Conservation (phyloP, 2,113 vertebrate species). For the Hemiscyllium ocellatum region DNA sequence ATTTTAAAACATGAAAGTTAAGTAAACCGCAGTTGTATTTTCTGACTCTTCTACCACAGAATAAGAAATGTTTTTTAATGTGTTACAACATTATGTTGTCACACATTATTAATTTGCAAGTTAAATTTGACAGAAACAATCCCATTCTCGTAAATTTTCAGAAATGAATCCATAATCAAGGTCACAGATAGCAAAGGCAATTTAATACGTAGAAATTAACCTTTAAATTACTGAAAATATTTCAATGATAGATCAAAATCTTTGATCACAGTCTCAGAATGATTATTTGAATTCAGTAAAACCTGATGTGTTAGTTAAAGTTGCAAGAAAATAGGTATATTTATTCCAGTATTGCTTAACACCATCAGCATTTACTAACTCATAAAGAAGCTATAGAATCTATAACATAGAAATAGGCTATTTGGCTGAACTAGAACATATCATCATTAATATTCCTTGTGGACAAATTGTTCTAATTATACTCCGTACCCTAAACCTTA, state of each 20-base stretch:
- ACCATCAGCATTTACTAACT: neutral
- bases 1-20: neutral
- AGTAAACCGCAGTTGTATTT: neutral
- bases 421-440: neutral
- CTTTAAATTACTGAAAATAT: neutral
- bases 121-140: slow-evolving; percentile 5
- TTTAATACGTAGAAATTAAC: neutral
- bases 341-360: neutral
- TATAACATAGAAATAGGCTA: neutral
- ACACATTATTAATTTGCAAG: neutral
- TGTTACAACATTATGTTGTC: neutral
- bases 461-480: neutral
- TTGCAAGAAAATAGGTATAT: neutral
- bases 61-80: neutral
- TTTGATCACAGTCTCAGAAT: neutral
- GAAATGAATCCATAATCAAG: neutral
- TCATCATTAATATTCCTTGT: neutral
- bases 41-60: neutral
- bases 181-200: neutral
- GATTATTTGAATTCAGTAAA: neutral
- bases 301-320: neutral
- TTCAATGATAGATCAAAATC: neutral
- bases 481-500: neutral
- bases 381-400: neutral
- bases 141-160: neutral